A percentile compares a stretch with the other conserved stretches of the same genome.
These are phyloP conservation scores for Ibycter americanus DNA, from an alignment of 2,797 vertebrate species.

Conservation along the genomic window DNA sequence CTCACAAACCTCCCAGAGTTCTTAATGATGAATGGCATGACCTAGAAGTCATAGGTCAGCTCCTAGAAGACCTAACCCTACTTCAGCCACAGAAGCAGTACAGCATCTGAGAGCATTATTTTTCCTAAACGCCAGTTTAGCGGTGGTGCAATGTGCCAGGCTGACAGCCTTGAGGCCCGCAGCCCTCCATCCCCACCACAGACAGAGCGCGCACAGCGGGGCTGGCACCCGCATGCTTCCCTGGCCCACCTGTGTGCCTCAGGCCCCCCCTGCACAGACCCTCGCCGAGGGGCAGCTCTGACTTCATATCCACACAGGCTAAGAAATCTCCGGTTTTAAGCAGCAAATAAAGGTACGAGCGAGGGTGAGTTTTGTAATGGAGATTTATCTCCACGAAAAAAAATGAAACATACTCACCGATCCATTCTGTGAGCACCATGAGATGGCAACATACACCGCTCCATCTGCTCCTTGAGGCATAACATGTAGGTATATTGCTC, in stretches of 20 bases:
- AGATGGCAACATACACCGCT: not conserved
- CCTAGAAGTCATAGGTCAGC: not conserved
- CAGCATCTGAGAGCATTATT: not conserved
- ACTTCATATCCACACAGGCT: not conserved
- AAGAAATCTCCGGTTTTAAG: not conserved
- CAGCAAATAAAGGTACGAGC: not conserved
- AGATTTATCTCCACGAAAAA: not conserved
- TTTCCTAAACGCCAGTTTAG: not conserved
- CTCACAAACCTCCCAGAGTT: not conserved
- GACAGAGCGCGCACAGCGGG: accelerated
- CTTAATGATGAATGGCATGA: not conserved
- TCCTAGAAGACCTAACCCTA: not conserved
- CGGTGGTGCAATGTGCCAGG: not conserved
- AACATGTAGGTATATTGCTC: not conserved
- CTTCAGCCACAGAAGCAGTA: not conserved
- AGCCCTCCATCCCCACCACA: not conserved
- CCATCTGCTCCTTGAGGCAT: not conserved
- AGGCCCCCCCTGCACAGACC: not conserved
- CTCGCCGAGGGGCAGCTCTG: not conserved
- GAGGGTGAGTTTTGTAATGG: not conserved
- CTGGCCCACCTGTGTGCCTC: not conserved
- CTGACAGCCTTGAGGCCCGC: not conserved
- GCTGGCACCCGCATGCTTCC: not conserved
- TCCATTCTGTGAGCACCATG: not conserved
- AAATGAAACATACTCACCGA: accelerated